These are phyloP conservation scores for Colinus virginianus DNA, from an alignment of 2,113 vertebrate species.

Conservation along the genomic window DNA sequence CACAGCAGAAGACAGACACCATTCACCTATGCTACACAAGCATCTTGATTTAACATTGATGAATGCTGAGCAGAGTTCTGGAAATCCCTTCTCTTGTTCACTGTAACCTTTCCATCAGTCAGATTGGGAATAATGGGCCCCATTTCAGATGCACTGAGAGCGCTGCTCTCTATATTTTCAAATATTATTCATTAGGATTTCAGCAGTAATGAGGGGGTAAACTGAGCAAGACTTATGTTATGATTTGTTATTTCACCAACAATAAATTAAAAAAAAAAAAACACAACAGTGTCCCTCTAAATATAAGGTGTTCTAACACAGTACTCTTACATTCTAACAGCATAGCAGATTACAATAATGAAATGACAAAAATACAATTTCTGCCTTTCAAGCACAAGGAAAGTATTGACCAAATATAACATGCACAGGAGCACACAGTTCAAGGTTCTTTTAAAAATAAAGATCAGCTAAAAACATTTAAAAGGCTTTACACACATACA, in stretches of 20 bases:
- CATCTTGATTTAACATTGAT: not conserved
- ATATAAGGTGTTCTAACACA: not conserved
- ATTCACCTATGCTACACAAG: not conserved
- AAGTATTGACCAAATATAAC: constrained; percentile 59
- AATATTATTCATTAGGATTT: not conserved
- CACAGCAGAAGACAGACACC: fast-evolving
- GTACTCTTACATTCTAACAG: constrained; percentile 27
- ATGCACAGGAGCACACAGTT: not conserved
- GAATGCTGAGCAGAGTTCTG: not conserved
- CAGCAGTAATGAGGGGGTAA: not conserved
- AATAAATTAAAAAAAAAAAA: not conserved
- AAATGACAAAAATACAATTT: constrained; percentile 58
- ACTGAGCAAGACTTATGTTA: not conserved
- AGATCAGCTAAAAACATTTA: constrained; percentile 62
- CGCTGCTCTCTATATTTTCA: not conserved
- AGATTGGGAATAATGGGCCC: not conserved
- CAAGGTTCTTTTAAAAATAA: constrained; percentile 39
- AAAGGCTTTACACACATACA: constrained; percentile 34
- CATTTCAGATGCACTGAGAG: not conserved
- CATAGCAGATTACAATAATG: constrained; percentile 54
- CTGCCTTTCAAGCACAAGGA: constrained; percentile 31
- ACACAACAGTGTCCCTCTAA: not conserved
- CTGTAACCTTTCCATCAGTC: not conserved
- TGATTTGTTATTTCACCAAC: not conserved
- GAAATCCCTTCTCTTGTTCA: not conserved